Evolutionary conservation across 2,113 vertebrate genomes (phyloP).

Genomic region (Erpornis zantholeuca): DNA sequence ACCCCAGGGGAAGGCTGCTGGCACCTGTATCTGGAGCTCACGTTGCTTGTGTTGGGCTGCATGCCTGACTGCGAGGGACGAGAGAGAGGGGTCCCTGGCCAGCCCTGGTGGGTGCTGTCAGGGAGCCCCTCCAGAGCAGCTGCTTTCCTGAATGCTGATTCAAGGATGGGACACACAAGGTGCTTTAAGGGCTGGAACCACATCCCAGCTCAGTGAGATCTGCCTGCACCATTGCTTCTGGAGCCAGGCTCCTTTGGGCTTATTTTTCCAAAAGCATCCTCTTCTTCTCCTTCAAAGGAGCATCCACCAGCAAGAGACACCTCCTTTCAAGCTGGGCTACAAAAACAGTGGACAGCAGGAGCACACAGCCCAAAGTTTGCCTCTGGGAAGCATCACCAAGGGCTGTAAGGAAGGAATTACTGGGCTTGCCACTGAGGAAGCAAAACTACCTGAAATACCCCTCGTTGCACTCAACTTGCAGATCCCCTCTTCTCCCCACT

Average conservation of each 20-base stretch:
- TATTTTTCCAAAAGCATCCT: neutral
- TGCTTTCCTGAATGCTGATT: neutral
- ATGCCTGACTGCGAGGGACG: neutral
- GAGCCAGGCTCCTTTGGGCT: neutral
- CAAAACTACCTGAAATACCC: neutral
- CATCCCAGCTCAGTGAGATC: neutral
- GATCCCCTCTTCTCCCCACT: neutral
- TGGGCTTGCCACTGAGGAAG: neutral
- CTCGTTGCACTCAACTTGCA: rapidly evolving
- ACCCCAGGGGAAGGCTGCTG: neutral
- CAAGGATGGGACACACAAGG: neutral
- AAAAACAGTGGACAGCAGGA: neutral
- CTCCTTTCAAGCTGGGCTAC: neutral
- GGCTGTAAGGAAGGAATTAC: neutral
- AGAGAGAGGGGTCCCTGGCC: rapidly evolving
- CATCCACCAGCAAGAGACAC: neutral
- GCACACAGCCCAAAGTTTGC: rapidly evolving
- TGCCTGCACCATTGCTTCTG: neutral
- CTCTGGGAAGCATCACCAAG: neutral
- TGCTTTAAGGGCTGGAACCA: neutral
- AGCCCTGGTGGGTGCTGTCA: neutral
- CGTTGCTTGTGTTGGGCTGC: neutral
- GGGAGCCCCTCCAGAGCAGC: neutral
- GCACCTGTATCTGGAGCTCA: neutral
- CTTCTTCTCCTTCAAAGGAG: neutral